A percentile compares a stretch with the other conserved stretches of the same genome.
phyloP scores from a whole-genome alignment of 2,888 invertebrate species.

The Exocentrus adspersus region DNA sequence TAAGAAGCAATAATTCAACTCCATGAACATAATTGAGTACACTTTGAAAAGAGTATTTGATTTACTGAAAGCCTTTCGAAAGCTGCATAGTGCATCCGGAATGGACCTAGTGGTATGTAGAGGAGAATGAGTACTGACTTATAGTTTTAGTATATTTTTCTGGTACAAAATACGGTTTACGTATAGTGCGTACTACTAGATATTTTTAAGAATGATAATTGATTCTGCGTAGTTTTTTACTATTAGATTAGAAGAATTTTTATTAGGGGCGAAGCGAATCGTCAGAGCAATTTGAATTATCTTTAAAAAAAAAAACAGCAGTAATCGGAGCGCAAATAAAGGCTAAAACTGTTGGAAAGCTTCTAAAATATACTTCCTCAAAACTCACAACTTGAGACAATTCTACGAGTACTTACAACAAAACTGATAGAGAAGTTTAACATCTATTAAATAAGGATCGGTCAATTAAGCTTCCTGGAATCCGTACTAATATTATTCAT shows the following conservation, averaged over 20 bases:
- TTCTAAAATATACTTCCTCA: too few relatives aligned
- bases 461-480: neutral
- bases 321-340: too few relatives aligned
- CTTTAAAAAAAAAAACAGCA: too few relatives aligned
- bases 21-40: too few relatives aligned
- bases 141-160: slow-evolving; percentile 53
- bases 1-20: too few relatives aligned
- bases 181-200: slow-evolving; percentile 15
- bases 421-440: neutral
- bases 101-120: slow-evolving; percentile 56
- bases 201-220: slow-evolving; percentile 18
- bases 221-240: neutral
- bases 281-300: neutral
- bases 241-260: slow-evolving; percentile 19
- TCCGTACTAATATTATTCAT: neutral
- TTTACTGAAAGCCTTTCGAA: slow-evolving; percentile 32
- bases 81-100: slow-evolving; percentile 50
- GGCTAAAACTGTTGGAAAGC: too few relatives aligned
- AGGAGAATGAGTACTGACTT: slow-evolving; percentile 59
- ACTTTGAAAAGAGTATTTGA: neutral
- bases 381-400: too few relatives aligned
- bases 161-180: slow-evolving; percentile 10
- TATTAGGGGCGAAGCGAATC: neutral
- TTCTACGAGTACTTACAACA: too few relatives aligned
- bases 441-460: neutral